Base-by-base conservation (phyloP, 2,888 invertebrate species). In the Leucania comma region DNA sequence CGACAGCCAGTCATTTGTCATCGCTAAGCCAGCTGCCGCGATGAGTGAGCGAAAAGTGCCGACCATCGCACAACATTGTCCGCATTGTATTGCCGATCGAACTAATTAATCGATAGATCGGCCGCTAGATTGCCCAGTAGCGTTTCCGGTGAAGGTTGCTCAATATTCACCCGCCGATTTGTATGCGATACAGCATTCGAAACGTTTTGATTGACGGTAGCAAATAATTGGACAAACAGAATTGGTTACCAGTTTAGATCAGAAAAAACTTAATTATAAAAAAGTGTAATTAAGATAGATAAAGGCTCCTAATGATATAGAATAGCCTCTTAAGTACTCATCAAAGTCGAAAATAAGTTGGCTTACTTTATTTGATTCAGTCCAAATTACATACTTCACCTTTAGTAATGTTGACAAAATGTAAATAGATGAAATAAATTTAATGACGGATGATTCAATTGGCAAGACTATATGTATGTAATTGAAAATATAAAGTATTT, bases 71-170 rank as follows among this genome's bases (percentile, higher is more conserved):
- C 92, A 91, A 93, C 95, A 95, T 95, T 89, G 93, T 90, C 88
- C 83, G 93, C 93, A 95, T 96, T 94, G 95, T 93, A 91, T 87
- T 82, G 89, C 86, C 81, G 93, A 95, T 94, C 93, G 89, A 90
- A 91, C 94, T 94, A 96, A 96, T 96, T 95, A 95, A 95, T 93
- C 93, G 93, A 90, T 91, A 94, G 95, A 95, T 95, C 93, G 92
- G 82, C 84, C 83, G 89, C 89, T 92, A 92, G 95, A 95, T 96
- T 93, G 91, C 85, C 92, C 94, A 88, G 94, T 93, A 93, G 94
- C 95, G 86, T 94, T 95, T 96, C 96, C 96, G 95, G 95, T 91
- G 94, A 92, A 92, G 91, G 94, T 93, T 94, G 92, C 90, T 93
- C 94, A 93, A 94, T 94, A 94, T 93, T 92, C 93, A 93, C 90